These are phyloP conservation scores for Cichlasoma orientale DNA, from an alignment of 2,797 vertebrate genomes.

Conservation along the genomic window DNA sequence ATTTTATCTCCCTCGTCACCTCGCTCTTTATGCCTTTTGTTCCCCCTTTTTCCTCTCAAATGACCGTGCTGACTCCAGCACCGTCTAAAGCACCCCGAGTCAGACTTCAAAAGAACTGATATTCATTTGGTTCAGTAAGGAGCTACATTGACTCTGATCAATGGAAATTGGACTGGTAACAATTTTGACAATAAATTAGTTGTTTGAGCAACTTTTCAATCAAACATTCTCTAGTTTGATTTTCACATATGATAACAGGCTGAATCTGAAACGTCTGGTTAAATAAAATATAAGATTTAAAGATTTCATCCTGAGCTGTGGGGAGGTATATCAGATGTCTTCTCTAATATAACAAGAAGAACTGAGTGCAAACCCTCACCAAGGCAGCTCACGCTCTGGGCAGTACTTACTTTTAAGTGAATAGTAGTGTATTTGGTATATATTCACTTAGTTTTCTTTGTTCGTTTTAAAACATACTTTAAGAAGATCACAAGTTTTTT, in stretches of 20 bases:
- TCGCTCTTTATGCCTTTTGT: conserved; percentile 10
- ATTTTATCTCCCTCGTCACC: conserved; percentile 35
- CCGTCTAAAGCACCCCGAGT: not conserved
- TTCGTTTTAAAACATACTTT: too few species aligned
- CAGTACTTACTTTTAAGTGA: too few species aligned
- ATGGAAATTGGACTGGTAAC: not conserved
- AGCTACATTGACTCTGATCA: not conserved
- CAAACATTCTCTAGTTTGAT: not conserved
- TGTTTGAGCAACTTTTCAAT: not conserved
- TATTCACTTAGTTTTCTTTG: too few species aligned
- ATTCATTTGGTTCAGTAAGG: not conserved
- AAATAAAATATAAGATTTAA: not conserved
- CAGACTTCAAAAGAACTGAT: not conserved
- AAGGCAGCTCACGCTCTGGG: too few species aligned
- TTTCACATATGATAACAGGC: not conserved
- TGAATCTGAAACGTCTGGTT: not conserved
- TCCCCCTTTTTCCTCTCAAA: conserved; percentile 3
- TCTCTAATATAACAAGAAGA: too few species aligned
- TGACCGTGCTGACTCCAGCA: not conserved
- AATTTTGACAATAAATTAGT: not conserved
- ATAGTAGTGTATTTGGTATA: too few species aligned
- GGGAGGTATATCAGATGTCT: too few species aligned
- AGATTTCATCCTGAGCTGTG: too few species aligned
- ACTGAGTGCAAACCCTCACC: too few species aligned
- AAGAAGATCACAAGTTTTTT: too few species aligned